Conservation (phyloP, 2,888 invertebrate species). For the Drosophila trichaetosa region DNA sequence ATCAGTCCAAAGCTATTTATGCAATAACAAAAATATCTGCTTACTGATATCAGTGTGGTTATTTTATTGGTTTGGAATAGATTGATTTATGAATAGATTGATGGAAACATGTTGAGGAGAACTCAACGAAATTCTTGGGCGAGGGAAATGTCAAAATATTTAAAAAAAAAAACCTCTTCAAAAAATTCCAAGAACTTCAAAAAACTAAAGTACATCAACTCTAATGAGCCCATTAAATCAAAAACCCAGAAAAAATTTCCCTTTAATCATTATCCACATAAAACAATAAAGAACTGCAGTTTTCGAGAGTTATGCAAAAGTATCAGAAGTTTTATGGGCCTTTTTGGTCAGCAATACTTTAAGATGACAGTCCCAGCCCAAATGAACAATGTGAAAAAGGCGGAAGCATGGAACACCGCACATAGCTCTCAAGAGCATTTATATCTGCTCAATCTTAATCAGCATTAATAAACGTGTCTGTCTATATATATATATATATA, state of each 20-base stretch:
- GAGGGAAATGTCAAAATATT: background rate
- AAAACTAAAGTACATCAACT: background rate
- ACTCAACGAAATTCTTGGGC: background rate
- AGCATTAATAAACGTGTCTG: background rate
- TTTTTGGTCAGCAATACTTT: constrained; percentile 1
- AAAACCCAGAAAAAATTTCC: background rate
- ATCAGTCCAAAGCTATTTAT: constrained; percentile 52
- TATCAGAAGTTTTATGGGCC: constrained; percentile 1
- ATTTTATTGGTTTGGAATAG: background rate
- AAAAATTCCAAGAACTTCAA: no score
- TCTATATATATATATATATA: background rate
- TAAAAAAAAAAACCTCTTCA: background rate
- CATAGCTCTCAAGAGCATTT: background rate
- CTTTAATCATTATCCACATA: constrained; percentile 30
- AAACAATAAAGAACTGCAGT: constrained; percentile 14
- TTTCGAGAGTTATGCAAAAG: constrained; percentile 51
- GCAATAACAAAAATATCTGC: constrained; percentile 41
- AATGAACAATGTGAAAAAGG: constrained; percentile 19
- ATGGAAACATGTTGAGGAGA: background rate
- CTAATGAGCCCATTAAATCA: background rate
- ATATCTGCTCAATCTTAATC: background rate
- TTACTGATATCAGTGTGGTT: constrained; percentile 18
- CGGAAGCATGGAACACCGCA: constrained; percentile 52
- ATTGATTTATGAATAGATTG: constrained; percentile 4
- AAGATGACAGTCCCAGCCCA: background rate